A percentile compares a stretch with the other conserved stretches of the same genome.
Evolutionary conservation across 2,888 invertebrate genomes (phyloP).

Genomic region (Aelia acuminata): DNA sequence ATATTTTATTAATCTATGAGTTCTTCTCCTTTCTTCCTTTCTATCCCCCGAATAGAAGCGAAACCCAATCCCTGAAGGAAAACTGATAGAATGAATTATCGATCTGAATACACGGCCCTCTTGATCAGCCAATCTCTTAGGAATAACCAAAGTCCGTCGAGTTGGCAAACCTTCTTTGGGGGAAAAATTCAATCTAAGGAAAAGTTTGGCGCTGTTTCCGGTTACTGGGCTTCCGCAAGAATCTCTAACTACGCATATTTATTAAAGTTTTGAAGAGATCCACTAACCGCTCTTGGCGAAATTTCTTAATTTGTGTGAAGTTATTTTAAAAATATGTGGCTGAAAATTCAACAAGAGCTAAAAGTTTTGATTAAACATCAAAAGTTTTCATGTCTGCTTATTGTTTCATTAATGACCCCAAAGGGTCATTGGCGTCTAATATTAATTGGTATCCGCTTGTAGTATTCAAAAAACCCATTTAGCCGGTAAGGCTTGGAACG

Average conservation of each 20-base stretch:
- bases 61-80: neutral
- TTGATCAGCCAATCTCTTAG: slow-evolving; percentile 27
- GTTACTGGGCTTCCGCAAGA: slow-evolving; percentile 5
- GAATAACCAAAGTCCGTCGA: slow-evolving; percentile 23
- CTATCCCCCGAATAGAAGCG: neutral
- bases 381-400: neutral
- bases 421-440: too few relatives aligned
- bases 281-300: neutral
- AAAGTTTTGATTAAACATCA: neutral
- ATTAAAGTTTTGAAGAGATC: slow-evolving; percentile 4
- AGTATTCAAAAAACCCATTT: too few relatives aligned
- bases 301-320: slow-evolving; percentile 6
- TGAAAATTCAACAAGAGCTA: neutral
- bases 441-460: too few relatives aligned
- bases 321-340: neutral
- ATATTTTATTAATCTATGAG: neutral
- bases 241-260: slow-evolving; percentile 6
- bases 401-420: too few relatives aligned
- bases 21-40: neutral
- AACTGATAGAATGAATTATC: slow-evolving; percentile 22
- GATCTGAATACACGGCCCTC: neutral
- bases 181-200: slow-evolving; percentile 25
- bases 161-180: neutral
- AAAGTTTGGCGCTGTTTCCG: neutral
- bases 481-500: too few relatives aligned